Evolutionary conservation across 2,797 vertebrate species (phyloP).

Genomic region (Fringilla coelebs): DNA sequence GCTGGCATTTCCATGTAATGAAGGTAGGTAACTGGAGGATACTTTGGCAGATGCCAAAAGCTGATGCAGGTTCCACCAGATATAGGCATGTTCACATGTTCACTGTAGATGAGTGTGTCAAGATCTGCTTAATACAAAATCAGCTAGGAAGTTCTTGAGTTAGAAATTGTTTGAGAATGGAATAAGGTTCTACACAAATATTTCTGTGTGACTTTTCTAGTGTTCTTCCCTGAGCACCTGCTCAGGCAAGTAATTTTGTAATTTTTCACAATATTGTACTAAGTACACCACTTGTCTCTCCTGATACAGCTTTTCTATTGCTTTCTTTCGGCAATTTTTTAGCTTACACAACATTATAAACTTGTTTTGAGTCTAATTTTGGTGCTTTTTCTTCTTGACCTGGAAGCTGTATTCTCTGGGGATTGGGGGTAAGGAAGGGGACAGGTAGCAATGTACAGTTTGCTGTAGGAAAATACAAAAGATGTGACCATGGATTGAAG

Average conservation of each 20-base stretch:
- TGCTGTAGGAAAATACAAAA: background rate
- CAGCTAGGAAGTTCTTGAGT: background rate
- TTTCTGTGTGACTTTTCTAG: background rate
- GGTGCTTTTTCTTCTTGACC: background rate
- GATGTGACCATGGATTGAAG: background rate
- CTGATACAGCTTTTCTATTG: background rate
- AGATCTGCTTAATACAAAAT: background rate
- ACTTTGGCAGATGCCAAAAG: background rate
- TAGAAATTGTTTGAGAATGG: background rate
- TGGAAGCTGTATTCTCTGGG: background rate
- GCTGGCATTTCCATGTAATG: background rate
- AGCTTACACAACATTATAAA: background rate
- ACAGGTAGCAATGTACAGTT: background rate
- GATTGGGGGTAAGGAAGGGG: fast-evolving
- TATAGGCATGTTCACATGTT: background rate
- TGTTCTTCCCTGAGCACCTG: background rate
- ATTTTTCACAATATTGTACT: background rate
- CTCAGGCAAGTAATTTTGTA: background rate
- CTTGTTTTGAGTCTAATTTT: background rate
- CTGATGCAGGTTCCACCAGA: background rate
- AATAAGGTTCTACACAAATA: background rate
- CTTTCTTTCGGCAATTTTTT: background rate
- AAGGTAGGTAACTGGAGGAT: background rate
- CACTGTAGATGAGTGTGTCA: background rate
- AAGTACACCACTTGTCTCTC: background rate